Evolutionary conservation across 2,797 vertebrate genomes (phyloP), one percentile per base, ranked within the genome.

Genomic region (Chloroceryle inda): DNA sequence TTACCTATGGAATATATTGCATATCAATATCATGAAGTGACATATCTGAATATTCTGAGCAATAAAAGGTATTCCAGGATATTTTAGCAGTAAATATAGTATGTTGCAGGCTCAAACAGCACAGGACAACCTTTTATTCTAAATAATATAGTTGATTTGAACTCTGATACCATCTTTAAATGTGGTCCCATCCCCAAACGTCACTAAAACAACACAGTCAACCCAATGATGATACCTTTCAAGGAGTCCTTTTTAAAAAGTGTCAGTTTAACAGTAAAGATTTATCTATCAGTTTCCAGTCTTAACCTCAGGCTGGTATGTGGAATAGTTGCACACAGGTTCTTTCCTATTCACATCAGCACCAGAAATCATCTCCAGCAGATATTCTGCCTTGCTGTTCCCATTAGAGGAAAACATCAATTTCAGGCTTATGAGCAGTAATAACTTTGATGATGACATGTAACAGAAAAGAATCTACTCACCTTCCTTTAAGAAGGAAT

Each of bases 1-100:
- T 91, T 94, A 97, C 94, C 96, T 95, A 97, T 91, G 97, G 95
- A 98, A 97, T 97, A 97, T 92, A 97, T 96, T 97, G 97, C 96
- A 95, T 97, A 97, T 97, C 90, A 94, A 40, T 96, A 97, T 93
- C 40, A 96, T 71, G 86, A 92, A 94, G 94, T 96, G 97, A 96
- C 93, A 91, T 94, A 95, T 91, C 52, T 94, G 92, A 92, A 94
- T 96, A 95, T 85, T 96, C 89, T 89, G 82, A 97, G 92, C 85
- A 97, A 97, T 82, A 95, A 96, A 95, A 97, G 76, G 66, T 95
- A 95, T 93, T 95, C 75, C 85, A 85, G 77, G 92, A 89, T 96
- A 97, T 81, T 69, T 95, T 92, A 92, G 72, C 96, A 95, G 92
- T 96, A 94, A 96, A 92, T 96, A 96, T 77, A 96, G 94, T 33